phyloP scores from a whole-genome alignment of 1,140 invertebrate genomes.

The Drosophila ohnishii region DNA sequence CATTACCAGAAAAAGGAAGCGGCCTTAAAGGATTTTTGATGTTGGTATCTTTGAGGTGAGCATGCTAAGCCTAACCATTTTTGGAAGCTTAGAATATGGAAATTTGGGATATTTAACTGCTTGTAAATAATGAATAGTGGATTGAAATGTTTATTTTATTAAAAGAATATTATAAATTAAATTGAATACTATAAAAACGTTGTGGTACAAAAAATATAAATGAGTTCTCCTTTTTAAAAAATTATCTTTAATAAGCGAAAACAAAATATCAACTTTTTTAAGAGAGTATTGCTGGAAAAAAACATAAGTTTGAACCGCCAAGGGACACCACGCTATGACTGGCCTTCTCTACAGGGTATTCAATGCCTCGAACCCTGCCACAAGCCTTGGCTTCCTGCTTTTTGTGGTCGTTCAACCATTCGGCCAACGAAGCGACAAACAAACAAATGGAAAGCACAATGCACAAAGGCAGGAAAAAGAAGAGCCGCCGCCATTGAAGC shows the following conservation, averaged over 20 bases:
- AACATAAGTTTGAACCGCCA: too few species aligned
- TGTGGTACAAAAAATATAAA: not conserved
- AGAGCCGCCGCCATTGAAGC: slow-evolving; percentile 45
- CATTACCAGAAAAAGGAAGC: slow-evolving; percentile 9
- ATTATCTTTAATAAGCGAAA: not conserved
- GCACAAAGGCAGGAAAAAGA: slow-evolving; percentile 39
- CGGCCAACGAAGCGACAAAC: slow-evolving; percentile 43
- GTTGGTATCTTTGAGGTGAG: not conserved
- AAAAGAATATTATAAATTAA: not conserved
- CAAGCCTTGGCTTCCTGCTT: not conserved
- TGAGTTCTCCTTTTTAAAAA: not conserved
- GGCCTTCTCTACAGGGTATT: not conserved
- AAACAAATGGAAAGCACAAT: slow-evolving; percentile 45
- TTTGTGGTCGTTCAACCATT: slow-evolving; percentile 44
- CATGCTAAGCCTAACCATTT: not conserved
- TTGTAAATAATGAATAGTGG: too few species aligned
- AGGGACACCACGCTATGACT: too few species aligned
- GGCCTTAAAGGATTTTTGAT: slow-evolving; percentile 11
- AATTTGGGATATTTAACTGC: too few species aligned
- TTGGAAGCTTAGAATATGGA: too few species aligned
- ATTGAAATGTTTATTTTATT: too few species aligned
- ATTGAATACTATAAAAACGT: not conserved
- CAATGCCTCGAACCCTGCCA: not conserved
- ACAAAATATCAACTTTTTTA: not conserved
- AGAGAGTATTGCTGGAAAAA: not conserved